A percentile compares a stretch with the other conserved stretches of the same genome.
Evolutionary conservation across 2,113 vertebrate genomes (phyloP).

Genomic region (Motacilla alba): DNA sequence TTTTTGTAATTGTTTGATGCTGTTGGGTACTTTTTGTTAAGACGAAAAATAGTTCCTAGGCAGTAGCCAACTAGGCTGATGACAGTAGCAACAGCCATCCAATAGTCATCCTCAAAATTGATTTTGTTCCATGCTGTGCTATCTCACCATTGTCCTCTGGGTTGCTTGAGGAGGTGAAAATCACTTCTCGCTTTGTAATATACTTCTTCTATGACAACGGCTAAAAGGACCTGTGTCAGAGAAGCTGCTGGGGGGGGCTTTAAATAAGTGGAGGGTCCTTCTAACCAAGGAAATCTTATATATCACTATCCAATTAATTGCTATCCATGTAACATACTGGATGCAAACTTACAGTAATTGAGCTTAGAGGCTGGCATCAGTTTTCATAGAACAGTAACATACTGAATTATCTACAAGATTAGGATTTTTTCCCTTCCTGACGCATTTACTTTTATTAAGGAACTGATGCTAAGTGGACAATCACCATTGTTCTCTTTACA

Average conservation of each 20-base stretch:
- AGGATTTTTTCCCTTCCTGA: background rate
- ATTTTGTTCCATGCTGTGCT: background rate
- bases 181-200: constrained; percentile 29
- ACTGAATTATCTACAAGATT: background rate
- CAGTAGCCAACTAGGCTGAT: constrained; percentile 3
- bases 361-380: background rate
- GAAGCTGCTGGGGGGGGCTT: background rate
- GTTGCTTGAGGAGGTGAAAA: background rate
- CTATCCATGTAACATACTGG: background rate
- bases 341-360: background rate
- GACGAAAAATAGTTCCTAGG: background rate
- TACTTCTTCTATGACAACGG: background rate
- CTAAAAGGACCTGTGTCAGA: background rate
- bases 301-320: background rate
- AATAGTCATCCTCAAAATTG: background rate
- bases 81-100: constrained; percentile 18
- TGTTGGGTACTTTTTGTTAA: constrained; percentile 5
- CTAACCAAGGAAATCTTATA: background rate
- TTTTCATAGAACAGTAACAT: background rate
- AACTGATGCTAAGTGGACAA: background rate
- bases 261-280: background rate
- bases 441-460: background rate
- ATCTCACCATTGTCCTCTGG: background rate
- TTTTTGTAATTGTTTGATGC: constrained; percentile 1
- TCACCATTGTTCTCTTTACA: background rate